Base-by-base conservation (phyloP, 35 echinoderm and acorn worm species). In the Hemicentrotus pulcherrimus region DNA sequence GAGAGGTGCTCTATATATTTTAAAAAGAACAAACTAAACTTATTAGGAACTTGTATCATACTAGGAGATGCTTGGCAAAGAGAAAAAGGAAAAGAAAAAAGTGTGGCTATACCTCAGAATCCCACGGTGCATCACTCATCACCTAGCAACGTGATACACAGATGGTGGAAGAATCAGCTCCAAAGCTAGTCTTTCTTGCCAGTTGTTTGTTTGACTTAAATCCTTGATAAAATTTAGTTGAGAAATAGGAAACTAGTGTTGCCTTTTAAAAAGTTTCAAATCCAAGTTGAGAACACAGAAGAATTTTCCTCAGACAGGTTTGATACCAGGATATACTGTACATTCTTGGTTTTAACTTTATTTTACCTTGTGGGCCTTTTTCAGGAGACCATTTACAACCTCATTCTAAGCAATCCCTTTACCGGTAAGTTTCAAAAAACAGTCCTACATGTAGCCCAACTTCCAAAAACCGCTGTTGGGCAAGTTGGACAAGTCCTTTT, bases 41-140 rank as follows among this genome's bases (percentile, higher is more conserved):
- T 70, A 70, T 18, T 70, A 70, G 19, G 61, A 70, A 70, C 65
- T 28, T 78, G 65, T 78, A 28, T n/a, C 22, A 18, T n/a, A 78
- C 19, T 78, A 28, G 65, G 65, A 78, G 65, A 78, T 78, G 65
- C n/a, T 78, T 78, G 65, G 61, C 6, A 78, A 78, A 78, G 65
- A n/a, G 61, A 5, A 70, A 89, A 86, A 89, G 87, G 28, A 22
- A 46, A 89, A 14, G 10, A 89, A 4, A 90, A 90, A 90, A 90
- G 32, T 90, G 32, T 90, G 46, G 65, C 88, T 47, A 90, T 90
- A 45, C 88, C 33, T 47, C 16, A 31, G 91, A 46, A 93, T 93
- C 91, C 91, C 91, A 93, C 91, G 91, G 91, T 93, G 91, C 91
- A 93, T 93, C 91, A 50, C 32, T 93, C 91, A 93, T 93, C 91